Evolutionary conservation across 2,888 invertebrate species (phyloP).

Genomic region (Melinaea menophilus): DNA sequence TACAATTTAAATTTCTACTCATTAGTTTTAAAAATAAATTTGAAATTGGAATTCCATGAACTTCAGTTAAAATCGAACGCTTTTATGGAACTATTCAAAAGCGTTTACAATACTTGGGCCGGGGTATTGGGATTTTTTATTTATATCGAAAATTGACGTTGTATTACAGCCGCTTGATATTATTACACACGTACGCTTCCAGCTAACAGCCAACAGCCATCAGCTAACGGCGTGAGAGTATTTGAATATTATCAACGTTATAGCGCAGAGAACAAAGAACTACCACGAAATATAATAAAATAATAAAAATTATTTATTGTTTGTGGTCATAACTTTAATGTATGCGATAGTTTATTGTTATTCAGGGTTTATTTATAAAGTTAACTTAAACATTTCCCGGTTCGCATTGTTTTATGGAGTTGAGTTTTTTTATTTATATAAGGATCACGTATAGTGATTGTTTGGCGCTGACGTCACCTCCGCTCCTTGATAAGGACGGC

Average conservation of each 20-base stretch:
- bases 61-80: slow-evolving; percentile 28
- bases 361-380: slow-evolving; percentile 22
- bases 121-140: slow-evolving; percentile 71
- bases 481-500: slow-evolving; percentile 69
- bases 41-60: slow-evolving; percentile 24
- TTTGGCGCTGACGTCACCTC: slow-evolving; percentile 68
- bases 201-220: slow-evolving; percentile 60
- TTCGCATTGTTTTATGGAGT: slow-evolving; percentile 62
- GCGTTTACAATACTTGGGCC: slow-evolving; percentile 61
- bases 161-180: slow-evolving; percentile 67
- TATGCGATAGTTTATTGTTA: slow-evolving; percentile 19
- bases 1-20: too few species aligned
- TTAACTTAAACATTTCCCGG: slow-evolving; percentile 57
- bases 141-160: slow-evolving; percentile 64
- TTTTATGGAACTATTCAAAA: slow-evolving; percentile 57
- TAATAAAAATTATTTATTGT: slow-evolving; percentile 25
- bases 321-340: slow-evolving; percentile 23
- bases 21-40: background rate
- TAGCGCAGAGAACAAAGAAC: slow-evolving; percentile 29
- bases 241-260: slow-evolving; percentile 44
- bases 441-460: slow-evolving; percentile 71
- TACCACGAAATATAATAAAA: slow-evolving; percentile 26
- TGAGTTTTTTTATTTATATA: slow-evolving; percentile 67
- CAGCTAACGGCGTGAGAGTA: slow-evolving; percentile 62
- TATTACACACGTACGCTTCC: slow-evolving; percentile 63